These are phyloP conservation scores for Steinernema feltiae DNA, from an alignment of 1,140 invertebrate genomes.

Conservation along the genomic window DNA sequence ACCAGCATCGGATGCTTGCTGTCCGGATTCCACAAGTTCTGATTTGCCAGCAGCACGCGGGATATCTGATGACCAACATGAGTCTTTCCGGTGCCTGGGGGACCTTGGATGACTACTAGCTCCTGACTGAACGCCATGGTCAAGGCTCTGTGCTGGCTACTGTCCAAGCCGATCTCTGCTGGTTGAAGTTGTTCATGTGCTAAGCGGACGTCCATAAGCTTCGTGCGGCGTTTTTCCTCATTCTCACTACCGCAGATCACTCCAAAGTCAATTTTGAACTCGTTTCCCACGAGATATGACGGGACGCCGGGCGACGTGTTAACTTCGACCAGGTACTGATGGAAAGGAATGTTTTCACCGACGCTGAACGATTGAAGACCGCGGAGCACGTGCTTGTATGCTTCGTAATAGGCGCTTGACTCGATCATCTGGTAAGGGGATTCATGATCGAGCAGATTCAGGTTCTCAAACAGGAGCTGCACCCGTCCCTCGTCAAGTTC, in stretches of 20 bases:
- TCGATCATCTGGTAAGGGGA: neutral
- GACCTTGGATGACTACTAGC: constrained; percentile 69
- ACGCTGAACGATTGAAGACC: neutral
- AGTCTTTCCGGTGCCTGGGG: constrained; percentile 75
- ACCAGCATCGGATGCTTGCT: constrained; percentile 68
- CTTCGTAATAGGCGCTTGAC: neutral
- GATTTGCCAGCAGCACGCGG: constrained; percentile 35
- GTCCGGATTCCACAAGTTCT: constrained; percentile 25
- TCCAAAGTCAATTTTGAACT: neutral
- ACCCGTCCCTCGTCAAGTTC: neutral
- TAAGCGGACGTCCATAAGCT: neutral
- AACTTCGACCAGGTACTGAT: neutral
- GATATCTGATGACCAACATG: constrained; percentile 65
- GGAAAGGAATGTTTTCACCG: neutral
- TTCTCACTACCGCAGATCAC: neutral
- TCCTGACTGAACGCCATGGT: constrained; percentile 60
- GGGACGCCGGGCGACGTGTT: neutral
- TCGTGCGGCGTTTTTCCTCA: neutral
- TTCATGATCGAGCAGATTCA: neutral
- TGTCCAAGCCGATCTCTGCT: constrained; percentile 49
- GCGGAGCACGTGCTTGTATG: neutral
- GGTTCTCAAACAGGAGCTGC: neutral
- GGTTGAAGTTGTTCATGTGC: neutral
- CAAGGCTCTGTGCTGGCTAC: constrained; percentile 61
- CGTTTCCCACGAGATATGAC: neutral